Evolutionary conservation across 2,113 vertebrate species (phyloP).

Genomic region (Typhlomys cinereus): DNA sequence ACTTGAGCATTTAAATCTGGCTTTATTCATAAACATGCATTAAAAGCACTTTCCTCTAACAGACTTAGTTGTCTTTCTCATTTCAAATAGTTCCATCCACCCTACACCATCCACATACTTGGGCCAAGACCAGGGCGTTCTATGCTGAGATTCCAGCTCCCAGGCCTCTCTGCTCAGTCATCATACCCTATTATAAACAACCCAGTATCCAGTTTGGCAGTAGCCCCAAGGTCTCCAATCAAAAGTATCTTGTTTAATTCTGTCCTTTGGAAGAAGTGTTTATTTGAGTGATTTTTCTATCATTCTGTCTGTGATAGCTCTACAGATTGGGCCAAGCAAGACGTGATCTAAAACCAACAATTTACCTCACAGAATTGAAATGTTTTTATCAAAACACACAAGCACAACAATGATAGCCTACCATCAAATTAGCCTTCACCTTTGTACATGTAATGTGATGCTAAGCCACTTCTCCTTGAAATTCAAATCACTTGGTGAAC

Average conservation of each 20-base stretch:
- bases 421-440: not conserved
- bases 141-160: slow-evolving; percentile 72
- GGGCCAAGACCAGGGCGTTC: slow-evolving; percentile 56
- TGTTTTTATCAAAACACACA: not conserved
- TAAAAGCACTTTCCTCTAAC: slow-evolving; percentile 77
- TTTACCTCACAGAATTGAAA: slow-evolving; percentile 54
- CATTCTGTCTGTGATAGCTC: slow-evolving; percentile 76
- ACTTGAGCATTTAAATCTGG: slow-evolving; percentile 77
- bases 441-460: slow-evolving; percentile 34
- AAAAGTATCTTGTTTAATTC: slow-evolving; percentile 83
- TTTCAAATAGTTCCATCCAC: slow-evolving; percentile 58
- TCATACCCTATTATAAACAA: slow-evolving; percentile 82
- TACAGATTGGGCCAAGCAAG: slow-evolving; percentile 45
- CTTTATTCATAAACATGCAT: slow-evolving; percentile 76
- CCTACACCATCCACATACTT: slow-evolving; percentile 61
- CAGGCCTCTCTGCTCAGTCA: slow-evolving; percentile 78
- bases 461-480: slow-evolving; percentile 53
- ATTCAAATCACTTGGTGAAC: slow-evolving; percentile 40
- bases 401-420: not conserved
- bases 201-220: slow-evolving; percentile 76
- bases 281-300: slow-evolving; percentile 73
- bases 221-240: slow-evolving; percentile 75
- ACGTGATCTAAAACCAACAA: slow-evolving; percentile 62
- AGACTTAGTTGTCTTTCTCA: slow-evolving; percentile 76
- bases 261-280: slow-evolving; percentile 75